Base-by-base conservation (phyloP, 2,888 invertebrate species). In the Scrobipalpa costella region DNA sequence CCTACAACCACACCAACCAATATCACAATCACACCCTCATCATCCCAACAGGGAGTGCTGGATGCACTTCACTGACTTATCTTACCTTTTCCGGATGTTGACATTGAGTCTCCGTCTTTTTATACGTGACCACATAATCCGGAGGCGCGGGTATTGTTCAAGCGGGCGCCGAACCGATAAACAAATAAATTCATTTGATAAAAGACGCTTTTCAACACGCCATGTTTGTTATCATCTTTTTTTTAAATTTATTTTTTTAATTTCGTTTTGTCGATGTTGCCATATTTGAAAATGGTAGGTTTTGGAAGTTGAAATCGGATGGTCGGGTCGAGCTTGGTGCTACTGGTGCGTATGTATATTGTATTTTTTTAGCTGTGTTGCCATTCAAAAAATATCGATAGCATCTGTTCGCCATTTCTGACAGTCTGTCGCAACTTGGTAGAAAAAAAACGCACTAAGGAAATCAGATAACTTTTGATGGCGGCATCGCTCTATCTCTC, bases 161-260 rank as follows among this genome's bases (percentile, higher is more conserved):
- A 61, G 66, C 67, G 66, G 63, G 64, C 68, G 71, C 74, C 65
- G 74, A 76, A 81, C 73, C 78, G 77, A 75, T 84, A 85, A 81
- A 86, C 80, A 84, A 79, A 79, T 77, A 84, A 79, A 79, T 77
- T 73, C 67, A 66, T 74, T 52, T 63, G 44, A 67, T 66, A 64
- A 71, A 73, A 70, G 80, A 85, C 84, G 84, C 86, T 84, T 71
- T 69, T 73, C 55, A 69, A 71, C 83, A 86, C 88, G 89, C 90
- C 90, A 90, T 90, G 85, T 89, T 89, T 90, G 84, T 86, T 89
- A 78, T 86, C 83, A 84, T 80, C 64, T 73, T 77, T 77, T 80
- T 75, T 77, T 75, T 74, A 65, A 65, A 66, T 63, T 61, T 52
- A 66, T 61, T 17, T 49, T 67, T 60, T 49, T 64, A 57, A 58